Evolutionary conservation across 2,888 invertebrate genomes (phyloP), one percentile per base, ranked within the genome.

Genomic region (Tenthredo scrophulariae): DNA sequence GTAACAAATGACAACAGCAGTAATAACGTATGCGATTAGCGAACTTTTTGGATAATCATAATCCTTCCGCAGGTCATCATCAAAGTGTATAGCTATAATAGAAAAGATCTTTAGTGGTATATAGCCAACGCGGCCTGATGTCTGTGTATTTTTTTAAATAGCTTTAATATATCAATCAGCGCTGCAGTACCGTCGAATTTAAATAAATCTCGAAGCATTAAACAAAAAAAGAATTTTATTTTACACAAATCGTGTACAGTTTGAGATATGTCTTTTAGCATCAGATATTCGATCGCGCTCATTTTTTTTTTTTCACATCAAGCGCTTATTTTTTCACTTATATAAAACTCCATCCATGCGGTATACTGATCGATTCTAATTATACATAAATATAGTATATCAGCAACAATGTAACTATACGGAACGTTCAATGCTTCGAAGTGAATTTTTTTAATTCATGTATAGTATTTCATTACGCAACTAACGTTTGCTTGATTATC

Each of bases 71-170:
- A 22, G 62, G 26, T 62, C 10, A 62, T 26, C 26, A 13, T 26
- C 26, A 13, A 62, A 26, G 2, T 26, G 22, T 26, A 62, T 26
- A 62, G 26, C 62, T 54, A 62, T 4, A 26, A 62, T 9, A 62
- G 10, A 62, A 26, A 62, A 62, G 22, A 22, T 26, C 10, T 62
- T 62, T 26, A 13, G 62, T 1, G n/a, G n/a, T 5, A 62, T 5
- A 62, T 26, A 62, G 62, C 62, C 26, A 26, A 62, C 22, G 62
- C 62, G 26, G 62, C 26, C 62, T 62, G 62, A 62, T 62, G 26
- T 62, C 62, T 54, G n/a, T 54, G 62, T 62, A 62, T 62, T 62
- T 62, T 62, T 62, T 62, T 29, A 26, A 62, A 62, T 62, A 62
- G 62, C 62, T 62, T 62, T 62, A 62, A 26, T 54, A 54, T 54